phyloP scores from a whole-genome alignment of 2,888 invertebrate species.

The Criorhina ranunculi region DNA sequence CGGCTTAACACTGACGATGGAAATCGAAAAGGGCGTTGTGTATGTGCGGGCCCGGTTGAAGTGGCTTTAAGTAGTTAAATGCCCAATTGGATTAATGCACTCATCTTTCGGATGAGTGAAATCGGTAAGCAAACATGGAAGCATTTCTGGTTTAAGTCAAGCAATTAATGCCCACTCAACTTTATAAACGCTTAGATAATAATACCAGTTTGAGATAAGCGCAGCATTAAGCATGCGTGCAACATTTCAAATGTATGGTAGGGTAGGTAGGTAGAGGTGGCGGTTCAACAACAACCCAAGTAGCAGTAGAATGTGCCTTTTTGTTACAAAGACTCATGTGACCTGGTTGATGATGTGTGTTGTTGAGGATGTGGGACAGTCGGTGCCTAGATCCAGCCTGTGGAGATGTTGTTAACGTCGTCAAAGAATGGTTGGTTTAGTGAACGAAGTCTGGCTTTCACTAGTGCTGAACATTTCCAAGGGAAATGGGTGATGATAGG shows the following conservation, averaged over 20 bases:
- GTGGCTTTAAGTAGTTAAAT: conserved; percentile 16
- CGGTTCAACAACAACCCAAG: too few relatives aligned
- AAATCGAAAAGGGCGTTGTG: conserved; percentile 11
- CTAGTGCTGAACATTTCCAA: too few relatives aligned
- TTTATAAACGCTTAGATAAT: conserved; percentile 1
- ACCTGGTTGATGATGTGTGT: too few relatives aligned
- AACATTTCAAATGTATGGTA: background rate
- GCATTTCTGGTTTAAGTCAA: conserved; percentile 2
- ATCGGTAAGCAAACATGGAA: conserved; percentile 5
- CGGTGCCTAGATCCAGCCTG: too few relatives aligned
- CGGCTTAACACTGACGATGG: background rate
- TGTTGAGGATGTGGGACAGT: too few relatives aligned
- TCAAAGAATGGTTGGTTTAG: too few relatives aligned
- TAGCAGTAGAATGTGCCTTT: too few relatives aligned
- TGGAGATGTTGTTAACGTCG: too few relatives aligned
- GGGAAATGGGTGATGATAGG: too few relatives aligned
- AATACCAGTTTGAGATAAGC: conserved; percentile 8
- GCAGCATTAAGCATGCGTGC: background rate
- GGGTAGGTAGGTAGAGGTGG: too few relatives aligned
- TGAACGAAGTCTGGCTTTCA: too few relatives aligned
- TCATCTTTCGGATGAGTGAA: conserved; percentile 15
- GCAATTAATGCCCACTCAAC: conserved; percentile 8
- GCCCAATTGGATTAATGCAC: conserved; percentile 25
- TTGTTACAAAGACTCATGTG: too few relatives aligned
- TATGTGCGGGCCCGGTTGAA: background rate